Evolutionary conservation across 2,888 invertebrate species (phyloP).

Genomic region (Germaria angustata): DNA sequence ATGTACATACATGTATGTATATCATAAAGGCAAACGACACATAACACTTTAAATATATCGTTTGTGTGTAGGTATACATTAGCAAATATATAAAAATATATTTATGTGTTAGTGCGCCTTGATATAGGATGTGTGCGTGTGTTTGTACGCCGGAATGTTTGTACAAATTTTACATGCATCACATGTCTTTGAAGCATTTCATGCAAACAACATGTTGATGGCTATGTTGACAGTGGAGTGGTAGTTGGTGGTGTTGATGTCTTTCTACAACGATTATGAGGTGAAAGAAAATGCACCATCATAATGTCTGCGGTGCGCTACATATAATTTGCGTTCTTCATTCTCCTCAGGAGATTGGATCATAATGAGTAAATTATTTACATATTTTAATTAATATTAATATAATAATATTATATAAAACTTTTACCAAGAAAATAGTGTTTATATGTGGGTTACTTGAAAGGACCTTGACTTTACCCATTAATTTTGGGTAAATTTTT

Average conservation of each 20-base stretch:
- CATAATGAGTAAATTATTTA: no score
- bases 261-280: slow-evolving; percentile 10
- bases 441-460: no score
- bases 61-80: no score
- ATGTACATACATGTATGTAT: not conserved
- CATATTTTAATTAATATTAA: no score
- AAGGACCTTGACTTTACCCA: no score
- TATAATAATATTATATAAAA: no score
- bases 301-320: slow-evolving; percentile 27
- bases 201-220: slow-evolving; percentile 57
- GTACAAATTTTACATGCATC: slow-evolving; percentile 73
- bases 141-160: slow-evolving; percentile 26
- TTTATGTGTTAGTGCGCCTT: not conserved
- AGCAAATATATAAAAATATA: not conserved
- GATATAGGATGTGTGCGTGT: slow-evolving; percentile 3
- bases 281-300: not conserved
- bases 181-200: slow-evolving; percentile 69
- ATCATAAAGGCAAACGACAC: slow-evolving; percentile 36
- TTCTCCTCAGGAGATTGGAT: not conserved
- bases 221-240: slow-evolving; percentile 28
- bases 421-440: no score
- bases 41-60: slow-evolving; percentile 27
- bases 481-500: no score
- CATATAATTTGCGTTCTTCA: slow-evolving; percentile 2
- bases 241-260: slow-evolving; percentile 17